These are phyloP conservation scores for Phaetusa simplex DNA, from an alignment of 2,113 vertebrate species.

Conservation along the genomic window DNA sequence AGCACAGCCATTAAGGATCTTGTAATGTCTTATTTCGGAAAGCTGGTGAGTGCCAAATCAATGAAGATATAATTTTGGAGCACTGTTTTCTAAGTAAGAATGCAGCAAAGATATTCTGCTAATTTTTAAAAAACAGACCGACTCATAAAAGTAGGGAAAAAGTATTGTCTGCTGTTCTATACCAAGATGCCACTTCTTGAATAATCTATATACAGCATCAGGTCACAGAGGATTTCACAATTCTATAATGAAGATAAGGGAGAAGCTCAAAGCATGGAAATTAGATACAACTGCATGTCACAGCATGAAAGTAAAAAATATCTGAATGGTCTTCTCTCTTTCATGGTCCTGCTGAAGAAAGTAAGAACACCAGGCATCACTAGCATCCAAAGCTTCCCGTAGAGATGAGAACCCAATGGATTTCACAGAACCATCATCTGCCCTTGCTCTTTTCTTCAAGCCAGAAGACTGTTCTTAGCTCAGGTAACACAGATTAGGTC, in stretches of 20 bases:
- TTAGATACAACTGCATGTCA: background rate
- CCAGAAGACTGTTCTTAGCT: background rate
- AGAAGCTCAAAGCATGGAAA: background rate
- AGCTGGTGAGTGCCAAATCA: conserved; percentile 3
- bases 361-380: background rate
- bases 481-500: background rate
- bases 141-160: background rate
- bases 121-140: background rate
- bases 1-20: background rate
- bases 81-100: background rate
- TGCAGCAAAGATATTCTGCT: background rate
- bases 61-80: conserved; percentile 1
- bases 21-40: background rate
- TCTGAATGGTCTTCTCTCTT: background rate
- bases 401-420: background rate
- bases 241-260: background rate
- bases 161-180: background rate
- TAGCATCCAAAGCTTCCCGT: background rate
- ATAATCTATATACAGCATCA: background rate
- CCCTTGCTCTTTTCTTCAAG: background rate
- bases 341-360: background rate
- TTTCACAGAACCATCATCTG: background rate
- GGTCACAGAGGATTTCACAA: background rate
- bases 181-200: background rate
- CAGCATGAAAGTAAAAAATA: background rate